These are phyloP conservation scores for Lepidocyrtinus sp. DNA, from an alignment of 2,888 invertebrate genomes.

Conservation along the genomic window DNA sequence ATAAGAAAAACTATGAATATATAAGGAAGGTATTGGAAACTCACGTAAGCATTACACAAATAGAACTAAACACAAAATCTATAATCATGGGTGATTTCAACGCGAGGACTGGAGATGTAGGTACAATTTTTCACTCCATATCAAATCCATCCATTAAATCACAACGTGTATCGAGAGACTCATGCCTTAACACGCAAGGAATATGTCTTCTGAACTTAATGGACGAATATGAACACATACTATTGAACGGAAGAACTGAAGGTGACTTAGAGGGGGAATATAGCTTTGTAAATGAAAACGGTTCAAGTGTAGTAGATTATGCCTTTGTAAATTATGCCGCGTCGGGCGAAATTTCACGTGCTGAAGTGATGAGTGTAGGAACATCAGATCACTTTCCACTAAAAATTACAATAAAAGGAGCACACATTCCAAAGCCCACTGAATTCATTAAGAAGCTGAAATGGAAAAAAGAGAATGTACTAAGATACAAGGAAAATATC, in stretches of 20 bases:
- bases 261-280: neutral
- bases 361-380: neutral
- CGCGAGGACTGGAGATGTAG: neutral
- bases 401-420: neutral
- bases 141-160: neutral
- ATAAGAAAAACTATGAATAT: neutral
- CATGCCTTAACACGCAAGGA: neutral
- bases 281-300: neutral
- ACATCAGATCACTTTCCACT: neutral
- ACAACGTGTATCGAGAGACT: neutral
- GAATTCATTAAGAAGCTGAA: neutral
- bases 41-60: neutral
- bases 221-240: neutral
- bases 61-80: neutral
- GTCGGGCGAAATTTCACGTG: neutral
- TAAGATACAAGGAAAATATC: neutral
- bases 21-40: neutral
- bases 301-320: neutral
- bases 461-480: neutral
- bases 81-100: slow-evolving; percentile 16
- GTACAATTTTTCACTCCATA: too few relatives aligned
- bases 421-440: neutral
- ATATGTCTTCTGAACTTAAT: neutral
- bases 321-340: neutral
- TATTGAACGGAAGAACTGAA: neutral